phyloP scores from a whole-genome alignment of 2,113 vertebrate species.

The Gulo gulo region DNA sequence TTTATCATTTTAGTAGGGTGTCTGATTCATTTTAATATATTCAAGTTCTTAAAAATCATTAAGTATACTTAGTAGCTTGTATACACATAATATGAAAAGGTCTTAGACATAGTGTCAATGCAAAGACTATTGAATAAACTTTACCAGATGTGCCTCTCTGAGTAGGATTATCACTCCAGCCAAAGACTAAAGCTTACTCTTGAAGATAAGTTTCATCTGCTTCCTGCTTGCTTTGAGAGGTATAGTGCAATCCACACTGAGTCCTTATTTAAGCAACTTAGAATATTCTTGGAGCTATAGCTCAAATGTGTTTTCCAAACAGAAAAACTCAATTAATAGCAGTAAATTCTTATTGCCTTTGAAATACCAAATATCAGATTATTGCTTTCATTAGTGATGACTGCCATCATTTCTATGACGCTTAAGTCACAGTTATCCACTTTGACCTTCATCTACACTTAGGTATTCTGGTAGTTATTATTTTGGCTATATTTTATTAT shows the following conservation, averaged over 20 bases:
- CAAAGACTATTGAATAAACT: neutral
- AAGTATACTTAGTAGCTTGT: neutral
- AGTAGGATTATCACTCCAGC: neutral
- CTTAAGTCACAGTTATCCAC: neutral
- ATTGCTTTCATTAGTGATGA: constrained; percentile 21
- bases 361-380: neutral
- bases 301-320: constrained; percentile 1
- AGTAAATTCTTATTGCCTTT: constrained; percentile 15
- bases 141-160: neutral
- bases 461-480: neutral
- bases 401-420: neutral
- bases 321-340: neutral
- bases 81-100: neutral
- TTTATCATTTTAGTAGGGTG: neutral
- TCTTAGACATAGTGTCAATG: neutral
- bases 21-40: neutral
- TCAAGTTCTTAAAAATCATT: constrained; percentile 37
- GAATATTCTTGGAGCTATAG: constrained; percentile 1
- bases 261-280: neutral
- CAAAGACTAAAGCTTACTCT: neutral
- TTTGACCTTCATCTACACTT: neutral
- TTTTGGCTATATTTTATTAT: neutral
- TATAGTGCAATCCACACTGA: neutral
- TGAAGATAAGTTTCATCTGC: constrained; percentile 16
- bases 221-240: constrained; percentile 23